These are phyloP conservation scores for Penelope pileata DNA, from an alignment of 2,113 vertebrate species.

Conservation along the genomic window DNA sequence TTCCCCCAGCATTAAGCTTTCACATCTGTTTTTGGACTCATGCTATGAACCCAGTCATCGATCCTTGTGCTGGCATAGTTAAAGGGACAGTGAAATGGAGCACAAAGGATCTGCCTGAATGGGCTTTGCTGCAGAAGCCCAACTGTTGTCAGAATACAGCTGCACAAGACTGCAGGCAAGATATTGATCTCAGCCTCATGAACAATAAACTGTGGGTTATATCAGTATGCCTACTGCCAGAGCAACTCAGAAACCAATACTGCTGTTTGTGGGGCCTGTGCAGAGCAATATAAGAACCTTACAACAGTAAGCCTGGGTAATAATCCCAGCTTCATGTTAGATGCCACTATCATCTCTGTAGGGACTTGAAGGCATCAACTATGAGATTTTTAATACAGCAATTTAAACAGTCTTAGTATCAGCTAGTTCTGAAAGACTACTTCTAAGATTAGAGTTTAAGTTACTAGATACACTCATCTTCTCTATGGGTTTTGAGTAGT, in stretches of 20 bases:
- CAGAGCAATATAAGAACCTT: neutral
- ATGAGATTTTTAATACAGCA: neutral
- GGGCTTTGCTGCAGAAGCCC: neutral
- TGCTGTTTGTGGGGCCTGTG: accelerated
- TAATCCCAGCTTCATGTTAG: neutral
- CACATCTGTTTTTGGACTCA: neutral
- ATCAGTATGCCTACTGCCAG: neutral
- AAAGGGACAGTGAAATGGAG: neutral
- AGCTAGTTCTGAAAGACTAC: neutral
- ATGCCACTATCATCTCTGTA: neutral
- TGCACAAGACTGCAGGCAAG: neutral
- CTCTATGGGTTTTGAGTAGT: neutral
- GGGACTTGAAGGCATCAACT: neutral
- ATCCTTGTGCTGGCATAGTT: neutral
- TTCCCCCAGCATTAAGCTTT: neutral
- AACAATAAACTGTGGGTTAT: neutral
- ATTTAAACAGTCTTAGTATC: neutral
- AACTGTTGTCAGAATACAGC: neutral
- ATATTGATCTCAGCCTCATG: neutral
- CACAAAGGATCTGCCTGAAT: neutral
- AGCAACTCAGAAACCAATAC: neutral
- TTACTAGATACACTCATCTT: neutral
- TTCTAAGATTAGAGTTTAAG: neutral
- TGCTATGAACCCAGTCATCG: neutral
- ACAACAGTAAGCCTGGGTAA: neutral